Conservation (phyloP, 2,888 invertebrate genomes). For the Keiferia lycopersicella region DNA sequence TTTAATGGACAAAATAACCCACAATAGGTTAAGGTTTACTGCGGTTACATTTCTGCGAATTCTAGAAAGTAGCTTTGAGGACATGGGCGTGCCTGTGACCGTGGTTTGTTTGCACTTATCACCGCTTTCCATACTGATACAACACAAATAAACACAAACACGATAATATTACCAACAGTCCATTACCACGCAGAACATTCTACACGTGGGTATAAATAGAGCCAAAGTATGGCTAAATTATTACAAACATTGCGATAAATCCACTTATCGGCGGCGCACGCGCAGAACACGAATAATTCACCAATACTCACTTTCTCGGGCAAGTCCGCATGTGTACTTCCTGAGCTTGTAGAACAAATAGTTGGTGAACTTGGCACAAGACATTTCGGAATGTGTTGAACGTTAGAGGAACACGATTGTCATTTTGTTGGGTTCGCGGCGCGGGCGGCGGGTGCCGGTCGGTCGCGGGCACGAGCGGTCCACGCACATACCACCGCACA, state of each 20-base stretch:
- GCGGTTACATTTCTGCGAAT: neutral
- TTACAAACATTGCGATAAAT: conserved; percentile 26
- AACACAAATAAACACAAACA: neutral
- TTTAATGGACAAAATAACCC: too few species aligned
- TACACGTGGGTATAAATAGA: conserved; percentile 17
- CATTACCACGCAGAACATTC: neutral
- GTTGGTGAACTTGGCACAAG: conserved; percentile 71
- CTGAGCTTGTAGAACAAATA: conserved; percentile 75
- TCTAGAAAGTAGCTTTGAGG: neutral
- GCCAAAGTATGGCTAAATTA: conserved; percentile 20
- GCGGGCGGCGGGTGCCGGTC: conserved; percentile 40
- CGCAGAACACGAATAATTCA: neutral
- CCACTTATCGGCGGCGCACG: conserved; percentile 24
- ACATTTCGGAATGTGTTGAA: conserved; percentile 53
- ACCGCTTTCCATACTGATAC: neutral
- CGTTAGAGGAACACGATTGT: conserved; percentile 42
- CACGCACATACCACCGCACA: conserved; percentile 65
- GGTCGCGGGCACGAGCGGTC: conserved; percentile 47
- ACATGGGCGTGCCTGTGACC: neutral
- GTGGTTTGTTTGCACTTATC: conserved; percentile 6
- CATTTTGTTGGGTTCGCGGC: conserved; percentile 57
- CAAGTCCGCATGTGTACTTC: conserved; percentile 76
- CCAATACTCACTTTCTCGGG: conserved; percentile 72
- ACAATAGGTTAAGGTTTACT: neutral
- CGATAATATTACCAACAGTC: neutral